phyloP scores from a whole-genome alignment of 2,797 vertebrate species.

The Artibeus jamaicensis region DNA sequence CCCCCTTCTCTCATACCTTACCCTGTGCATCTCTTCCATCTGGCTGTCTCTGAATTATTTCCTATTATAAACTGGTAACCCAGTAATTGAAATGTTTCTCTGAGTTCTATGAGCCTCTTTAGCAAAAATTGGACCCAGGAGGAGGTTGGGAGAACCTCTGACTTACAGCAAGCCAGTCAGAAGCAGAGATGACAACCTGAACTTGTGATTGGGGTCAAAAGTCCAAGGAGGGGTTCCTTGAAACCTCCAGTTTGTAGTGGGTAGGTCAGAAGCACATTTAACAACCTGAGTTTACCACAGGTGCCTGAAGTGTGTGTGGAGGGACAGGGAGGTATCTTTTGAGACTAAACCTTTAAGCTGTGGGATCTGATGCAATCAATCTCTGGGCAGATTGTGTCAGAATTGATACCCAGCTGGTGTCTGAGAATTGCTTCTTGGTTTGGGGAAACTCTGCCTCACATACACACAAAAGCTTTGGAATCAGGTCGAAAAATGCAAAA shows the following conservation, averaged over 20 bases:
- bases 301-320: neutral
- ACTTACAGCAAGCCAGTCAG: neutral
- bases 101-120: neutral
- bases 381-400: neutral
- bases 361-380: neutral
- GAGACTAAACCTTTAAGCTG: neutral
- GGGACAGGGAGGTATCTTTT: neutral
- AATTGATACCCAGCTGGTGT: neutral
- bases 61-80: neutral
- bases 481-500: neutral
- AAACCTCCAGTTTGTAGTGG: neutral
- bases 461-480: neutral
- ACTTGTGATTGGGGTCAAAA: neutral
- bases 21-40: neutral
- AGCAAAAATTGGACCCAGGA: neutral
- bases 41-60: neutral
- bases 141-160: neutral
- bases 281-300: neutral
- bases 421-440: neutral
- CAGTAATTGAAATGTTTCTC: neutral
- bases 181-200: neutral
- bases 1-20: neutral
- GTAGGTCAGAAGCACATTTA: neutral
- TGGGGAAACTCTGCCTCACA: neutral
- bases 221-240: neutral